Evolutionary conservation across 2,888 invertebrate species (phyloP).

Genomic region (Archaeoteleia sp.): DNA sequence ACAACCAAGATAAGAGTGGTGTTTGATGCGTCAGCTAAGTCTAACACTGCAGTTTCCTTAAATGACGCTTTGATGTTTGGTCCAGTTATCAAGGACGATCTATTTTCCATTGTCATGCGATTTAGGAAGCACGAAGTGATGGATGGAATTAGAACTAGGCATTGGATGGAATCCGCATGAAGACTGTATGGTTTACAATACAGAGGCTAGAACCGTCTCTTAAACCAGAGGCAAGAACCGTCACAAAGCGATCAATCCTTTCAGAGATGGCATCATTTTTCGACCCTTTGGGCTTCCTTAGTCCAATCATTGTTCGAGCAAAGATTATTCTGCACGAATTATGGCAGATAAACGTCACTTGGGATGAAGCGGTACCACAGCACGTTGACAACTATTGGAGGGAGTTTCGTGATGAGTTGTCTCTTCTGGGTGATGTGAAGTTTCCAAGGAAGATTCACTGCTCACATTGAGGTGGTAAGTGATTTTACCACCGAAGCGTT

Average conservation of each 20-base stretch:
- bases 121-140: constrained; percentile 53
- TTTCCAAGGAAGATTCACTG: constrained; percentile 37
- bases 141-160: constrained; percentile 54
- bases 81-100: constrained; percentile 49
- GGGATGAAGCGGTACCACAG: constrained; percentile 50
- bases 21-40: constrained; percentile 58
- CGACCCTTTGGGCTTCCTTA: constrained; percentile 38
- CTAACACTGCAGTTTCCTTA: constrained; percentile 22
- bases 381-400: constrained; percentile 26
- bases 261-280: constrained; percentile 1
- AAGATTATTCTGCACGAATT: constrained; percentile 45
- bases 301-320: constrained; percentile 39
- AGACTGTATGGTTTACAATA: too few species aligned
- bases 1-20: constrained; percentile 43
- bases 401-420: constrained; percentile 18
- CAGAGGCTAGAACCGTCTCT: too few species aligned
- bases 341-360: constrained; percentile 42
- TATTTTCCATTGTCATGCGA: constrained; percentile 49
- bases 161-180: too few species aligned
- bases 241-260: background rate
- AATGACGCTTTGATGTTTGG: constrained; percentile 56
- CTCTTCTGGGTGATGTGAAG: background rate
- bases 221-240: too few species aligned
- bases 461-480: constrained; percentile 62
- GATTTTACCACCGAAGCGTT: background rate